Base-by-base conservation (phyloP, 2,113 vertebrate species). In the Salvator merianae region DNA sequence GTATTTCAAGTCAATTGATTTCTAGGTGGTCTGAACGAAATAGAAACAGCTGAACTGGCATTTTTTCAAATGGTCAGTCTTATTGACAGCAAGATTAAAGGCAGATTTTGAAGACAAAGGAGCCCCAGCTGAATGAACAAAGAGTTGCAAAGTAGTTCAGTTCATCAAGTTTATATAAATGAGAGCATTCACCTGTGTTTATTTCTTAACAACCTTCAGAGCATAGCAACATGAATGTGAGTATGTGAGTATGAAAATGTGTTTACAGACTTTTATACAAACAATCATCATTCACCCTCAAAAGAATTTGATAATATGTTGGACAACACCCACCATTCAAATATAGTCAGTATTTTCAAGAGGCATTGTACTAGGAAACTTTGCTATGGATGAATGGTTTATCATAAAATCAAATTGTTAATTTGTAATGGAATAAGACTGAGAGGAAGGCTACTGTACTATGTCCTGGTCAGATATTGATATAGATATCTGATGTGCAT, bases 1-100 rank as follows among this genome's bases (percentile, higher is more conserved):
- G 36, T 69, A 88, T 86, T 88, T 73, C 63, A 83, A 43, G 76
- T 26, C 43, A 24, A 71, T 84, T 82, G 75, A 86, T 87, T 90
- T 87, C 77, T 59, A 75, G 40, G 84, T 79, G 0, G 1, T 50
- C 34, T 83, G 76, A 86, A 63, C 80, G 47, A 87, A 22, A 79
- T 53, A 36, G 16, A 81, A 85, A 86, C 2, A 79, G 62, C 59
- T 90, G 87, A 86, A 79, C 66, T 63, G 81, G 65, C 34, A 74
- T 86, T 91, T 84, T 65, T 91, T 90, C 78, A 83, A 70, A 62
- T 65, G 2, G 22, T 91, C 84, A 66, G 38, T 83, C 87, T 2
- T 84, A 79, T 81, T 70, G 76, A 85, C 30, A 82, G 40, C 1
- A 88, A 89, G 69, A 50, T 1, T 16, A 86, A 90, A 91, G 1